phyloP scores from a whole-genome alignment of 2,797 vertebrate genomes.

The Limosa lapponica region DNA sequence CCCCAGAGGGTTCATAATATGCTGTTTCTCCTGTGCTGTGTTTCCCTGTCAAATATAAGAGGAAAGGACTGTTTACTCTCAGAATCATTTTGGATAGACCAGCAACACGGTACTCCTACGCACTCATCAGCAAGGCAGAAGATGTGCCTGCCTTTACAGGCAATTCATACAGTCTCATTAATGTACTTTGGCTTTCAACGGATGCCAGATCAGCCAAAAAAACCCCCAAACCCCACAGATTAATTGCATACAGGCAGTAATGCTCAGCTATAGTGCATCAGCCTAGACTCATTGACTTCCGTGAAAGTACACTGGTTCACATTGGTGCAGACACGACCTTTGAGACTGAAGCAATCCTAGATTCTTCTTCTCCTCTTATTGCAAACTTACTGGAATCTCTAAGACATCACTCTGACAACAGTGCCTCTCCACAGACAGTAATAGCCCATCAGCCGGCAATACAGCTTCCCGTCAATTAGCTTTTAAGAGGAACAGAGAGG shows the following conservation, averaged over 20 bases:
- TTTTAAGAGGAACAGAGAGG: neutral
- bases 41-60: neutral
- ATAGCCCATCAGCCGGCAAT: neutral
- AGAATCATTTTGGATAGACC: neutral
- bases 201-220: neutral
- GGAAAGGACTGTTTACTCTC: neutral
- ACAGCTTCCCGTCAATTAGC: neutral
- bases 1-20: neutral
- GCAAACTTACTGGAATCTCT: neutral
- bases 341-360: neutral
- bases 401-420: neutral
- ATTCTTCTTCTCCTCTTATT: neutral
- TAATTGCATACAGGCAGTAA: neutral
- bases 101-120: neutral
- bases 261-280: neutral
- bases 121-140: neutral
- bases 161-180: neutral
- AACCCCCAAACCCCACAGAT: neutral
- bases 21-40: neutral
- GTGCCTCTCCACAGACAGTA: neutral
- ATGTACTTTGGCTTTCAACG: neutral
- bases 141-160: neutral
- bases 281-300: neutral
- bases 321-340: neutral
- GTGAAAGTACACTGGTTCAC: neutral